phyloP scores from a whole-genome alignment of 2,888 invertebrate genomes.

The Petrolisthes manimaculis region DNA sequence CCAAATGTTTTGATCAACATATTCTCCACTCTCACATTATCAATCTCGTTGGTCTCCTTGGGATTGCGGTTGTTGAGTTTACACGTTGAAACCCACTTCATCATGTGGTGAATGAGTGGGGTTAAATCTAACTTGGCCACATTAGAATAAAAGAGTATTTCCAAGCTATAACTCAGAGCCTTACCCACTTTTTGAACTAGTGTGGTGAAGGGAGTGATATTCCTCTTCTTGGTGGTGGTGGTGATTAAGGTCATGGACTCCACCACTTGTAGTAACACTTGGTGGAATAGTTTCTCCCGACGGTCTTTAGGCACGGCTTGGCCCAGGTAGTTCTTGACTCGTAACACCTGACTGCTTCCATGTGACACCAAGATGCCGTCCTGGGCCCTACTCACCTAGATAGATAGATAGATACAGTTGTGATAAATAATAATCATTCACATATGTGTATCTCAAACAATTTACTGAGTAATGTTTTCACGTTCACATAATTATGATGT shows the following conservation, averaged over 20 bases:
- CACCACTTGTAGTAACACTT: slow-evolving; percentile 38
- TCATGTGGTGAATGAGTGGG: slow-evolving; percentile 43
- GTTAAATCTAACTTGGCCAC: slow-evolving; percentile 43
- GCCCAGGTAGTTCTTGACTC: slow-evolving; percentile 27
- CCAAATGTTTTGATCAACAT: slow-evolving; percentile 49
- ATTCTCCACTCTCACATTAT: slow-evolving; percentile 39
- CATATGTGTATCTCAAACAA: too few relatives aligned
- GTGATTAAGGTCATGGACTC: slow-evolving; percentile 20
- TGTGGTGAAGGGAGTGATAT: slow-evolving; percentile 16
- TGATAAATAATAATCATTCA: too few relatives aligned
- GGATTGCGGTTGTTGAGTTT: slow-evolving; percentile 51
- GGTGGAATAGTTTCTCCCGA: slow-evolving; percentile 38
- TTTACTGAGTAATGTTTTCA: too few relatives aligned
- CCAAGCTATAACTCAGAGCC: slow-evolving; percentile 49
- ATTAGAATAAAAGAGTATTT: slow-evolving; percentile 36
- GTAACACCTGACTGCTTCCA: slow-evolving; percentile 15
- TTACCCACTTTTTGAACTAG: slow-evolving; percentile 36
- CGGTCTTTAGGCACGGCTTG: slow-evolving; percentile 30
- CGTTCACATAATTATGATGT: too few relatives aligned
- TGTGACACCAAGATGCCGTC: slow-evolving; percentile 26
- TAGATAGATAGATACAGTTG: too few relatives aligned
- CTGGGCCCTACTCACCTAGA: background rate
- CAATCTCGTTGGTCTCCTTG: slow-evolving; percentile 34
- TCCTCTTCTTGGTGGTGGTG: background rate
- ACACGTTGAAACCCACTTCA: slow-evolving; percentile 61